Evolutionary conservation across 2,797 vertebrate species (phyloP), one percentile per base, ranked within the genome.

Genomic region (Lagodon rhomboides): DNA sequence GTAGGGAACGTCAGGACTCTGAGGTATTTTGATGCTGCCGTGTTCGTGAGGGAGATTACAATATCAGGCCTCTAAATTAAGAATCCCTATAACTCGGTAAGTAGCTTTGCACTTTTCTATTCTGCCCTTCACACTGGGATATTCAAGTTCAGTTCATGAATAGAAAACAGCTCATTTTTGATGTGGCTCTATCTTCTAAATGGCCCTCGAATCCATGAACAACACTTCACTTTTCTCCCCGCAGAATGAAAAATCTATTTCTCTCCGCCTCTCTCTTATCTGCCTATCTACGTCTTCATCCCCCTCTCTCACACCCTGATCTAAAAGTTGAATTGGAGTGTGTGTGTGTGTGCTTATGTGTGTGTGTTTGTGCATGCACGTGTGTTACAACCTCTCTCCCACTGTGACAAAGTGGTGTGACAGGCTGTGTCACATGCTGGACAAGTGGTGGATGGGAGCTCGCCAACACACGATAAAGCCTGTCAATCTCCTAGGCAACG

Each of bases 401-500:
- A 63, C 87, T 87, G 89, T 88, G 85, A 89, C 91, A 93, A 89
- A 92, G 86, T 88, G 85, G 85, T 82, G 85, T 90, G 93, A 92
- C 92, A 94, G 90, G 90, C 82, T 23, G 1, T 90, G 92, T 91
- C 88, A 89, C 89, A 80, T 79, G 84, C 81, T 60, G 87, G 89
- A 92, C 92, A 89, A 90, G 68, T 44, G 82, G 74, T 73, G 76
- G 91, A 92, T 85, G 68, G 87, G 79, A 82, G 80, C 83, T 82
- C 74, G 56, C 75, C 86, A 75, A 79, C 77, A 73, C 80, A 84
- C 58, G 80, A 94, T 90, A 91, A 92, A 91, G 80, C 83, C 87
- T 86, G 92, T 94, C 92, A 92, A 85, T 94, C 93, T 90, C 77
- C 53, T 6, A 53, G 78, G 76, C 79, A 67, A 78, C 44, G 16